Conservation (phyloP, 1,140 invertebrate species). For the Antheraea pernyi region DNA sequence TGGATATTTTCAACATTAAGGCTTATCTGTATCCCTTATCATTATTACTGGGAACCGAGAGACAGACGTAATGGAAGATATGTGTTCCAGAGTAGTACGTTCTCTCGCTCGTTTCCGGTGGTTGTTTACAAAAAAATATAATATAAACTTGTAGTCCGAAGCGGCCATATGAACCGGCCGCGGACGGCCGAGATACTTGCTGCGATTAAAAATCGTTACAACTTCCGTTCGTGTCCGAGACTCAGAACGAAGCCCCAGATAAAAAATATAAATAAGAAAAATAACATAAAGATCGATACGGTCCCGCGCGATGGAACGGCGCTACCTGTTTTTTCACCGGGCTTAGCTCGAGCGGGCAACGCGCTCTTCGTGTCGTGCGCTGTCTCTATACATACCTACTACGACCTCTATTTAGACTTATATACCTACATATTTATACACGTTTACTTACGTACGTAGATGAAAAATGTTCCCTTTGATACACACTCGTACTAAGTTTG, state of each 20-base stretch:
- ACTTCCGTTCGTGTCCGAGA: conserved; percentile 71
- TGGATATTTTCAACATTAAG: conserved; percentile 30
- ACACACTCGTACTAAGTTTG: not conserved
- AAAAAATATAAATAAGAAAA: conserved; percentile 77
- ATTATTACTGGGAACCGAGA: conserved; percentile 58
- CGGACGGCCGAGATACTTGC: conserved; percentile 69
- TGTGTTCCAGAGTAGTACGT: conserved; percentile 64
- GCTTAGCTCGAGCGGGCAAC: conserved; percentile 52
- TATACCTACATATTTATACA: not conserved
- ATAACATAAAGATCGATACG: conserved; percentile 77
- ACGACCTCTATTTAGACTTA: conserved; percentile 5
- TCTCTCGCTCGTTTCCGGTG: conserved; percentile 68
- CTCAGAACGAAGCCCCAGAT: conserved; percentile 63
- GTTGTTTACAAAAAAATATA: conserved; percentile 69
- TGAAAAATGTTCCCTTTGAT: not conserved
- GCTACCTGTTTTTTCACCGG: conserved; percentile 74
- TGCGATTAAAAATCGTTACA: conserved; percentile 78
- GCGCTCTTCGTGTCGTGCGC: conserved; percentile 32
- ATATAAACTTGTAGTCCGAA: conserved; percentile 58
- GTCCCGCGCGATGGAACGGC: conserved; percentile 46
- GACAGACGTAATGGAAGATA: conserved; percentile 70
- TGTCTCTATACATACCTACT: not conserved
- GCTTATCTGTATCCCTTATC: conserved; percentile 64
- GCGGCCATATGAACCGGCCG: conserved; percentile 55
- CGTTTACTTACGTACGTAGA: not conserved